Evolutionary conservation across 2,797 vertebrate genomes (phyloP), one percentile per base, ranked within the genome.

Genomic region (Gymnopithys bicolor): DNA sequence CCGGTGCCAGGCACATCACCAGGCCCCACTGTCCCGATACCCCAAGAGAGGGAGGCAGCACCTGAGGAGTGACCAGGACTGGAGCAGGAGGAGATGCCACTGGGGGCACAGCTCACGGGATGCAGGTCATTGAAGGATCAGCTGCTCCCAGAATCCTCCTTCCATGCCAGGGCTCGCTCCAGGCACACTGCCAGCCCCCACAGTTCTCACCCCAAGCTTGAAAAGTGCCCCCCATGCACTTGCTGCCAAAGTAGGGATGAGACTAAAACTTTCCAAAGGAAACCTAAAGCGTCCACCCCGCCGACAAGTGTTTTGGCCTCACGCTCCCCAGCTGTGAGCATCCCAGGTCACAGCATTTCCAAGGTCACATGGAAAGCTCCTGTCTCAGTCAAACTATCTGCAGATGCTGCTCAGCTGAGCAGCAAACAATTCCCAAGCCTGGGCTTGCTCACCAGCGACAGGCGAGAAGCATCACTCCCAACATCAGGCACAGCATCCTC

Each of bases 11-110:
- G 79, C n/a, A 28, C 30, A 35, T 9, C 1, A 1, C 5, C 23
- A 5, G 1, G 59, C 30, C 49, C 59, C 60, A 13, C 7, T 6
- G 10, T 16, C n/a, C n/a, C 9, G 0, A 62, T 13, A 9, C 43
- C 51, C 53, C 3, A 1, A 22, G 21, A 2, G 1, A 7, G 9
- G 19, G 9, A 46, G 41, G 6, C 2, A 0, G 3, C 15, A 3
- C 2, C 56, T 37, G 32, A 3, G 1, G 71, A 62, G 58, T 51
- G n/a, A 17, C 33, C 19, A 32, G 73, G 58, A 9, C 49, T 19
- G 5, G 0, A 30, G 16, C 8, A 3, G 3, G 24, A 81, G 51
- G 33, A 70, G 52, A 58, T 6, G 21, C 12, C 62, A 46, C 39
- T 0, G 1, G 37, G 28, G 28, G 39, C 43, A n/a, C 35, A 67